A percentile compares a stretch with the other conserved stretches of the same genome.
Conservation (phyloP, 2,888 invertebrate species). For the Drosophila testacea region DNA sequence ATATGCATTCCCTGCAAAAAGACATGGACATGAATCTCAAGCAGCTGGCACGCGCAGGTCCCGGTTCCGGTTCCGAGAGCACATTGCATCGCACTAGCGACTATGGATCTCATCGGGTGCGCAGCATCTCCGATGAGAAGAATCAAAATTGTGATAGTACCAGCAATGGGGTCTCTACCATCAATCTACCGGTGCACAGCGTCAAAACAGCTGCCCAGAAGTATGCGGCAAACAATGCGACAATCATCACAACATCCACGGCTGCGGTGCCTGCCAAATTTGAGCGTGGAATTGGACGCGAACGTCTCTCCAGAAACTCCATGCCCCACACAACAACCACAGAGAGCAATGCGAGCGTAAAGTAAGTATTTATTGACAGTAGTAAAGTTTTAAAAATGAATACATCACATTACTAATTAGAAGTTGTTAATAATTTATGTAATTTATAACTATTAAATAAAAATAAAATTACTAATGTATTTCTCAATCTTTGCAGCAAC, state of each 20-base stretch:
- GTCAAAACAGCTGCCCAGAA: conserved; percentile 70
- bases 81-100: conserved; percentile 62
- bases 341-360: conserved; percentile 57
- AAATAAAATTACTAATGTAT: neutral
- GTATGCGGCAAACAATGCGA: conserved; percentile 49
- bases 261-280: conserved; percentile 63
- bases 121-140: conserved; percentile 85
- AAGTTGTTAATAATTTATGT: neutral
- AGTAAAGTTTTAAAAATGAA: too few relatives aligned
- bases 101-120: conserved; percentile 74
- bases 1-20: conserved; percentile 82
- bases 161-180: conserved; percentile 45
- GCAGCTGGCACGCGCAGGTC: conserved; percentile 72
- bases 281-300: conserved; percentile 75
- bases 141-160: conserved; percentile 84
- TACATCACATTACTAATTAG: too few relatives aligned
- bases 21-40: conserved; percentile 83
- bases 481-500: conserved; percentile 85
- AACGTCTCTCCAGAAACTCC: conserved; percentile 66
- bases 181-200: conserved; percentile 41
- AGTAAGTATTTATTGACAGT: conserved; percentile 39
- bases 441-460: neutral
- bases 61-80: conserved; percentile 80
- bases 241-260: conserved; percentile 33
- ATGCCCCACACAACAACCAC: conserved; percentile 46